phyloP scores from a whole-genome alignment of 2,888 invertebrate genomes.

The Rotaria macrura region DNA sequence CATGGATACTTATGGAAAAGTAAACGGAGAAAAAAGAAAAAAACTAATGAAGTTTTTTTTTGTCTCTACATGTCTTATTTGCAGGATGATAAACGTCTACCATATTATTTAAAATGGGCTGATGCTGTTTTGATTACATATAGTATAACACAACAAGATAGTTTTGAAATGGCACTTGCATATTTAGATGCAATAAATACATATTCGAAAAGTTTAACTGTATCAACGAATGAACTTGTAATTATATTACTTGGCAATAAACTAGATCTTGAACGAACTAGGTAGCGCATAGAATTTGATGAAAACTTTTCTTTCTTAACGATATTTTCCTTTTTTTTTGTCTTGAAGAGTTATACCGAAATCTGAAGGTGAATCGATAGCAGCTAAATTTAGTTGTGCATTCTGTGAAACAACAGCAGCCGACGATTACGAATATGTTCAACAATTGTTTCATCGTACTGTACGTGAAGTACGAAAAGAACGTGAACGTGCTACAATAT shows the following conservation, averaged over 20 bases:
- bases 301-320: background rate
- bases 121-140: constrained; percentile 52
- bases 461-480: constrained; percentile 43
- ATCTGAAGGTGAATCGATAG: constrained; percentile 36
- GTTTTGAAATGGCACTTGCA: constrained; percentile 48
- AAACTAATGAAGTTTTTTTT: background rate
- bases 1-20: constrained; percentile 53
- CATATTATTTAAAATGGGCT: constrained; percentile 51
- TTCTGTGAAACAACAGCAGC: constrained; percentile 49
- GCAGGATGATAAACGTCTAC: constrained; percentile 46
- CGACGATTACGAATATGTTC: constrained; percentile 47
- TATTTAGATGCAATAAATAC: constrained; percentile 43
- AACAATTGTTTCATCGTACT: constrained; percentile 44
- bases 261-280: constrained; percentile 51
- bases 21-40: constrained; percentile 35
- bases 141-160: constrained; percentile 50
- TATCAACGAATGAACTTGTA: background rate
- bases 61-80: too few species aligned
- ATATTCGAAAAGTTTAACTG: background rate
- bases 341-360: background rate
- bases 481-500: constrained; percentile 37
- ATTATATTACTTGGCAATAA: constrained; percentile 52
- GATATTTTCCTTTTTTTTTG: background rate
- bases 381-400: constrained; percentile 43
- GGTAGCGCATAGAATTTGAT: constrained; percentile 41